phyloP scores from a whole-genome alignment of 2,888 invertebrate genomes.

The Stenoptilia bipunctidactyla region DNA sequence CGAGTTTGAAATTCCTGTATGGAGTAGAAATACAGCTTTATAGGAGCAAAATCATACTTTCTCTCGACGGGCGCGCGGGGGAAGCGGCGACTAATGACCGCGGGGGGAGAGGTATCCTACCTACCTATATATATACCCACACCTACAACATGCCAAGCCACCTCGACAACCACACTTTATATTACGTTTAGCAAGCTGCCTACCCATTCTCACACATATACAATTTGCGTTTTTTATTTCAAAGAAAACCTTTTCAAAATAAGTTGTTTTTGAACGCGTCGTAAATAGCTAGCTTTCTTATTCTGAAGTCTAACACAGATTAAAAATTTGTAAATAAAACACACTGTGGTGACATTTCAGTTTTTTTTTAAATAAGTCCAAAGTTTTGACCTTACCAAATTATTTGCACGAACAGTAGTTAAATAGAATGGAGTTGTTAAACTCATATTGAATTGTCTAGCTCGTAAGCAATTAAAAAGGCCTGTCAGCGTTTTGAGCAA shows the following conservation, averaged over 20 bases:
- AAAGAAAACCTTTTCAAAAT: too few relatives aligned
- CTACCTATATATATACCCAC: constrained; percentile 46
- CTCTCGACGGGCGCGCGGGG: constrained; percentile 54
- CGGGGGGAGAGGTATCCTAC: constrained; percentile 55
- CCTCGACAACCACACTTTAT: constrained; percentile 67
- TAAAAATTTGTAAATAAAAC: too few relatives aligned
- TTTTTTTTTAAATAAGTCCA: neutral
- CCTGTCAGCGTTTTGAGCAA: constrained; percentile 41
- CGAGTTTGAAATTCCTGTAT: constrained; percentile 68
- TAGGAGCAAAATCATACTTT: constrained; percentile 72
- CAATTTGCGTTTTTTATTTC: constrained; percentile 45
- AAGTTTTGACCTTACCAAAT: too few relatives aligned
- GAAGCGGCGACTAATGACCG: constrained; percentile 64
- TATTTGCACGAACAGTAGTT: neutral
- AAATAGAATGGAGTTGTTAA: neutral
- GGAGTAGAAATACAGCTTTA: constrained; percentile 72
- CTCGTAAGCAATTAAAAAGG: constrained; percentile 56
- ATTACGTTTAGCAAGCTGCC: constrained; percentile 65
- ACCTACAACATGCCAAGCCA: constrained; percentile 12
- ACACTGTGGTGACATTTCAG: too few relatives aligned
- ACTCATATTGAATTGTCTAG: constrained; percentile 41
- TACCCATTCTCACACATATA: constrained; percentile 58
- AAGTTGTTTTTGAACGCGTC: too few relatives aligned
- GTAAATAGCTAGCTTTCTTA: too few relatives aligned
- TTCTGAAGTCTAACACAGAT: too few relatives aligned